A percentile compares a stretch with the other conserved stretches of the same genome.
These are phyloP conservation scores for Tetragonula clypearis DNA, from an alignment of 1,140 invertebrate genomes.

Conservation along the genomic window DNA sequence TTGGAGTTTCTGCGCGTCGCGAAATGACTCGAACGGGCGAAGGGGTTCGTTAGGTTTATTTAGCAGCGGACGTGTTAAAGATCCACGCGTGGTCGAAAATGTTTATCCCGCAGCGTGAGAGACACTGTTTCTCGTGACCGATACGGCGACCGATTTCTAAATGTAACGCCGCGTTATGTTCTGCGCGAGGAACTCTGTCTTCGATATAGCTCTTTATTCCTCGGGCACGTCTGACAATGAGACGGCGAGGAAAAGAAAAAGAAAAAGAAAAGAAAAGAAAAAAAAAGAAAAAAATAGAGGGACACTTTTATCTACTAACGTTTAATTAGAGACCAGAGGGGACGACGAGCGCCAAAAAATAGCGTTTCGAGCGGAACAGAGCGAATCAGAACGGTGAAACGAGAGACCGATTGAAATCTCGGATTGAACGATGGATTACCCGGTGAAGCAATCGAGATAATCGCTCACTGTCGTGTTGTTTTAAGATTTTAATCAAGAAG, in stretches of 20 bases:
- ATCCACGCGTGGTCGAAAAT: background rate
- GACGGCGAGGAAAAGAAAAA: background rate
- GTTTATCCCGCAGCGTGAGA: background rate
- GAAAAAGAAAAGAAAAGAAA: background rate
- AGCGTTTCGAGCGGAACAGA: background rate
- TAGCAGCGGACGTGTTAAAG: background rate
- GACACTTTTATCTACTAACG: background rate
- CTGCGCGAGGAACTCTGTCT: background rate
- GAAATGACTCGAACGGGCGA: background rate
- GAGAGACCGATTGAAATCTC: background rate
- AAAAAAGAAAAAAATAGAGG: background rate
- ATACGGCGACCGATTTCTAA: background rate
- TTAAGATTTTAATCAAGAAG: background rate
- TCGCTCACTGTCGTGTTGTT: background rate
- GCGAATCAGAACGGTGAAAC: background rate
- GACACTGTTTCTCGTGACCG: background rate
- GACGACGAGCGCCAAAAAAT: background rate
- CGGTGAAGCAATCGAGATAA: background rate
- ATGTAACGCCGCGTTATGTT: background rate
- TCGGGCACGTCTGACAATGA: conserved; percentile 9
- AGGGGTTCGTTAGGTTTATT: too few species aligned
- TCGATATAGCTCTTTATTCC: conserved; percentile 22
- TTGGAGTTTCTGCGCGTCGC: background rate
- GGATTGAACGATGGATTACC: background rate
- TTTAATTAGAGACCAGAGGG: background rate